Evolutionary conservation across 2,797 vertebrate species (phyloP).

Genomic region (Hapalemur alaotrensis): DNA sequence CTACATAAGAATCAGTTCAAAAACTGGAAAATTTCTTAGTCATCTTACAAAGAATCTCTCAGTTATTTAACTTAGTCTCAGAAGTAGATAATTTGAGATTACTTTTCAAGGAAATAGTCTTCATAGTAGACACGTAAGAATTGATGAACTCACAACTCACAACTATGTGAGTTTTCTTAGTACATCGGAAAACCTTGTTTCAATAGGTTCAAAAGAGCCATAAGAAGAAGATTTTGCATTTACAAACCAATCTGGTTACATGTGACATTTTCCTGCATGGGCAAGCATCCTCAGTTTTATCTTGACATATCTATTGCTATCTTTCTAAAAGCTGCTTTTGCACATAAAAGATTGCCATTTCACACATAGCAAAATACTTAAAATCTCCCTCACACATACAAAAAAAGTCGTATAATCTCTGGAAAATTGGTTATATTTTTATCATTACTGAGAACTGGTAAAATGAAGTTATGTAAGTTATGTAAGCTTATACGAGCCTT

Average conservation of each 20-base stretch:
- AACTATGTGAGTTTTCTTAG: neutral
- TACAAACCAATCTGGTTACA: neutral
- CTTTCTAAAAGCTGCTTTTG: constrained; percentile 57
- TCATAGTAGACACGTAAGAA: neutral
- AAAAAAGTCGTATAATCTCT: constrained; percentile 36
- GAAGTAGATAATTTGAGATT: neutral
- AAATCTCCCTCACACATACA: constrained; percentile 15
- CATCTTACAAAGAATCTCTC: neutral
- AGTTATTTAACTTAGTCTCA: neutral
- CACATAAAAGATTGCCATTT: constrained; percentile 66
- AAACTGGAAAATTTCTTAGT: neutral
- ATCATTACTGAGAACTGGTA: constrained; percentile 39
- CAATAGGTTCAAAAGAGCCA: neutral
- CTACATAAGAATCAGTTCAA: neutral
- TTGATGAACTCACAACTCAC: neutral
- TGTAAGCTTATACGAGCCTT: constrained; percentile 19
- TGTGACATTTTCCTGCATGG: constrained; percentile 58
- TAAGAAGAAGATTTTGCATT: constrained; percentile 20
- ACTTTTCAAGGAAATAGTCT: neutral
- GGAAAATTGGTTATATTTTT: constrained; percentile 55
- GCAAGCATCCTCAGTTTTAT: constrained; percentile 55
- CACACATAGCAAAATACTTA: constrained; percentile 42
- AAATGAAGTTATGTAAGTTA: neutral
- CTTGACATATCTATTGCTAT: constrained; percentile 63
- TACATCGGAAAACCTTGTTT: neutral